These are phyloP conservation scores for Seriola aureovittata DNA, from an alignment of 2,113 vertebrate genomes.

Conservation along the genomic window DNA sequence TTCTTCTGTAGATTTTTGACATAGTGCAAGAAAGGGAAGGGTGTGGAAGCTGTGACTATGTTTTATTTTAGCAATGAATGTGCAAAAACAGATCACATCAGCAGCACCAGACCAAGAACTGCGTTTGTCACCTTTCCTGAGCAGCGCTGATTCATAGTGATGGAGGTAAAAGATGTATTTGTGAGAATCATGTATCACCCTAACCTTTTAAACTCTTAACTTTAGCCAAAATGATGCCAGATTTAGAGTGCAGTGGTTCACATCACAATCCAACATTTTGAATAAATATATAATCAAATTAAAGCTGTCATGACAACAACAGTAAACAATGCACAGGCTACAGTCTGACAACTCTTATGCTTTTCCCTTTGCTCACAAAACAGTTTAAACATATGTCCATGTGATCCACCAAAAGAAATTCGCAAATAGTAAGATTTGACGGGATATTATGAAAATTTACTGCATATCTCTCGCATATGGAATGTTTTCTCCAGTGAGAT, in stretches of 20 bases:
- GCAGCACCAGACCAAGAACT: neutral
- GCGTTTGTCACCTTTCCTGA: neutral
- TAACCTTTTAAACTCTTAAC: neutral
- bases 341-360: neutral
- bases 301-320: too few species aligned
- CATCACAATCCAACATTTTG: neutral
- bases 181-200: neutral
- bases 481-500: too few species aligned
- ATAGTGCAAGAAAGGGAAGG: neutral
- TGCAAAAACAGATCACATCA: neutral
- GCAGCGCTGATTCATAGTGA: neutral
- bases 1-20: too few species aligned
- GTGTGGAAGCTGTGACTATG: neutral
- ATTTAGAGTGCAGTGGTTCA: neutral
- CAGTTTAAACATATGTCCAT: neutral
- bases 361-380: neutral
- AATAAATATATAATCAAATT: neutral
- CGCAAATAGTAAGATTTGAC: neutral
- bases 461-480: too few species aligned
- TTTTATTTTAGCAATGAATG: neutral
- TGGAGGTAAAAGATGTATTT: neutral
- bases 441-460: too few species aligned
- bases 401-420: neutral
- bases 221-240: neutral
- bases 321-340: neutral